Percentiles rank a stretch among this genome's conserved stretches.
These are phyloP conservation scores for Drosophila falleni DNA, from an alignment of 2,888 invertebrate species.

Conservation along the genomic window DNA sequence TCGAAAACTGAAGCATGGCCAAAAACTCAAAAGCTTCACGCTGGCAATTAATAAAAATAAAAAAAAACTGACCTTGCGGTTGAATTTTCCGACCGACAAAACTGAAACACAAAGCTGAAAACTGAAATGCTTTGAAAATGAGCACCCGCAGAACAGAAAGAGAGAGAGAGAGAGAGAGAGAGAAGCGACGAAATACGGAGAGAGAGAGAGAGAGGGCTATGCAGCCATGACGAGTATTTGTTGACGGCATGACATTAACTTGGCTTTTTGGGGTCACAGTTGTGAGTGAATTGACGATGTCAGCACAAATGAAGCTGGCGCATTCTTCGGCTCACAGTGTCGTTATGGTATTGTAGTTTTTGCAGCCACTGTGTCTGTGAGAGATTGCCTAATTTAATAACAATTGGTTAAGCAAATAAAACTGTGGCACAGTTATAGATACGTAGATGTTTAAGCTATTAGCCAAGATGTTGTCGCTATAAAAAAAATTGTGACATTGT, in stretches of 20 bases:
- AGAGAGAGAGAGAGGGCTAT: constrained; percentile 51
- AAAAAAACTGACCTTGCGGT: constrained; percentile 71
- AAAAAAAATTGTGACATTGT: neutral
- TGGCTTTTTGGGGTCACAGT: constrained; percentile 75
- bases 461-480: constrained; percentile 11
- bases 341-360: constrained; percentile 62
- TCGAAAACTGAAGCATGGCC: constrained; percentile 55
- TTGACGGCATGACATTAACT: constrained; percentile 78
- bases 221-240: constrained; percentile 80
- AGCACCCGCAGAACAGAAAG: constrained; percentile 31
- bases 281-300: constrained; percentile 53
- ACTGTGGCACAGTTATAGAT: constrained; percentile 45
- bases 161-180: neutral
- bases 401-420: constrained; percentile 50
- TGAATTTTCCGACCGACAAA: constrained; percentile 59
- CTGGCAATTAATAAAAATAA: constrained; percentile 63
- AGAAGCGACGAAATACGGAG: neutral
- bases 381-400: constrained; percentile 72
- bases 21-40: constrained; percentile 23
- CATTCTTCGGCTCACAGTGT: constrained; percentile 64
- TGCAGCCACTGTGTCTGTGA: constrained; percentile 16
- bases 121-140: constrained; percentile 48
- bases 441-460: constrained; percentile 19
- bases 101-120: constrained; percentile 40
- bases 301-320: constrained; percentile 54